Evolutionary conservation across 2,113 vertebrate genomes (phyloP).

Genomic region (Typhlomys cinereus): DNA sequence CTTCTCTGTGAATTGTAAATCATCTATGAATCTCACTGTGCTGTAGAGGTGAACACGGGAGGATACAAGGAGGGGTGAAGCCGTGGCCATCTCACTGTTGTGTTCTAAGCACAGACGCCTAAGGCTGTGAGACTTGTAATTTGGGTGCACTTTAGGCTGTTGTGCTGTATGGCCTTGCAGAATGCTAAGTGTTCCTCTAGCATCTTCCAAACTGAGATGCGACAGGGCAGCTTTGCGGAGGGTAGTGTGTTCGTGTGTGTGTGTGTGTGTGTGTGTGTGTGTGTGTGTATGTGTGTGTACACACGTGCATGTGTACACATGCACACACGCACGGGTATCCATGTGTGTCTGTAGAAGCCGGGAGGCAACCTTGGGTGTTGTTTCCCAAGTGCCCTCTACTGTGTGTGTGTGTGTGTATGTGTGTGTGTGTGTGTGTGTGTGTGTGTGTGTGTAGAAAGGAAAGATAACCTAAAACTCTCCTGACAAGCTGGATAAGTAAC

Average conservation of each 20-base stretch:
- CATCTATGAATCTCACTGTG: accelerated
- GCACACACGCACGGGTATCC: too few relatives aligned
- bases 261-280: too few relatives aligned
- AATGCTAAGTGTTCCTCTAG: neutral
- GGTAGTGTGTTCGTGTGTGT: neutral
- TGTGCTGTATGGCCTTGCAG: neutral
- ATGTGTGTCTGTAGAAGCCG: too few relatives aligned
- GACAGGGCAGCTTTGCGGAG: neutral
- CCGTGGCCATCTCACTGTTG: neutral
- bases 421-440: too few relatives aligned
- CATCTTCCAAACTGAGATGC: neutral
- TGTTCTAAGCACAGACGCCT: neutral
- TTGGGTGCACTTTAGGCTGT: neutral
- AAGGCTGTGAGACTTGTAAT: neutral
- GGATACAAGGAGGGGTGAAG: neutral
- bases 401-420: too few relatives aligned
- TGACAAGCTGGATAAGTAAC: too few relatives aligned
- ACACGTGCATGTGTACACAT: too few relatives aligned
- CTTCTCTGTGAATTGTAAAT: neutral
- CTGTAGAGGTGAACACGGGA: neutral
- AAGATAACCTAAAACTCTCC: too few relatives aligned
- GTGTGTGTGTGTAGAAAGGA: too few relatives aligned
- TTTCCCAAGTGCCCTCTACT: too few relatives aligned
- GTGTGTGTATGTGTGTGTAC: too few relatives aligned
- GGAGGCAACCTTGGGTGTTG: too few relatives aligned